phyloP scores from a whole-genome alignment of 2,888 invertebrate species.

The Sminthurinus aureus region DNA sequence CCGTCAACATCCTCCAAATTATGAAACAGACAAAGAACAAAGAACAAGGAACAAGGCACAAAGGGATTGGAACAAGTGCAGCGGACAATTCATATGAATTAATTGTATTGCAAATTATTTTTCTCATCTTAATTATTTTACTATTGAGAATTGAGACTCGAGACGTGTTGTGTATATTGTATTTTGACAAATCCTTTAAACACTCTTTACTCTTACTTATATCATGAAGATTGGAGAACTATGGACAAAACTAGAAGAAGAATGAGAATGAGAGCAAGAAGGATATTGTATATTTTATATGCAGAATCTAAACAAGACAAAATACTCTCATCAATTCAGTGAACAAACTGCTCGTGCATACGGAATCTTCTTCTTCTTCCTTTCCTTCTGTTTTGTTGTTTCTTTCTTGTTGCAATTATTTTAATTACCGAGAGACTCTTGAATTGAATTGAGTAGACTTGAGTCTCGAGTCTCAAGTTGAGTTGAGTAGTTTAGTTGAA shows the following conservation, averaged over 20 bases:
- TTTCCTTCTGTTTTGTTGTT: no score
- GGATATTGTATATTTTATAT: not conserved
- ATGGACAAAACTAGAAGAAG: no score
- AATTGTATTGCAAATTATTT: not conserved
- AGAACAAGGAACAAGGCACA: not conserved
- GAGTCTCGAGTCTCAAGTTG: no score
- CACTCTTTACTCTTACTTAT: no score
- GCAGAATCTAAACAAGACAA: no score
- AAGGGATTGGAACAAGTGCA: no score
- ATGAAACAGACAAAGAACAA: no score
- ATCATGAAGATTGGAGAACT: no score
- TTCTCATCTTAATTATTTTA: constrained; percentile 22
- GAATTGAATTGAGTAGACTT: not conserved
- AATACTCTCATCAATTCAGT: not conserved
- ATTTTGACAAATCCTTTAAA: constrained; percentile 3
- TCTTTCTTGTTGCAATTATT: not conserved
- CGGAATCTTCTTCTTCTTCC: not conserved
- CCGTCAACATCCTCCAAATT: not conserved
- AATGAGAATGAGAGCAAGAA: not conserved
- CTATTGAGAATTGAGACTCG: not conserved
- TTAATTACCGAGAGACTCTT: not conserved
- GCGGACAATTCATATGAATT: no score
- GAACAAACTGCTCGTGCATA: no score
- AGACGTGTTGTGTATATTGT: not conserved
- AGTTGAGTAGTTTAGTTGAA: not conserved